phyloP scores from a whole-genome alignment of 2,888 invertebrate genomes.

The Pteria penguin region DNA sequence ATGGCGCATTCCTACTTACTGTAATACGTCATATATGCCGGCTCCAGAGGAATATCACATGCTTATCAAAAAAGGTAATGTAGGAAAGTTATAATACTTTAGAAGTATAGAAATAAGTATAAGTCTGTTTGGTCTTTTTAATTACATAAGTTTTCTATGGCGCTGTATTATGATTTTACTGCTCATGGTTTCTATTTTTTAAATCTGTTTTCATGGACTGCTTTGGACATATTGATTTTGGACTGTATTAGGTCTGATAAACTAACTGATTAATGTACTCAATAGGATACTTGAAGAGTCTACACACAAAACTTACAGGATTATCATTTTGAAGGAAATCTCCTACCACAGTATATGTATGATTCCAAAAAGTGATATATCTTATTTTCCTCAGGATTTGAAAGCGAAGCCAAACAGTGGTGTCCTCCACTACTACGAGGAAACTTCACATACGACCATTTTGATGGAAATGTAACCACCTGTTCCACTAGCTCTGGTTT shows the following conservation, averaged over 20 bases:
- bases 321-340: too few relatives aligned
- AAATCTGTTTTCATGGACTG: too few relatives aligned
- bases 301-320: too few relatives aligned
- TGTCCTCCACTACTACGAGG: slow-evolving; percentile 14
- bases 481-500: slow-evolving; percentile 6
- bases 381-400: slow-evolving; percentile 3
- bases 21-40: not conserved
- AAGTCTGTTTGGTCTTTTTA: too few relatives aligned
- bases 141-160: not conserved
- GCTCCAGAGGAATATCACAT: slow-evolving; percentile 13
- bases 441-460: slow-evolving; percentile 19
- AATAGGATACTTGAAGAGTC: too few relatives aligned
- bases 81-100: not conserved
- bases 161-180: not conserved
- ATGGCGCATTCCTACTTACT: slow-evolving; percentile 6
- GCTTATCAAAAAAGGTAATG: slow-evolving; percentile 14
- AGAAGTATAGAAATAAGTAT: too few relatives aligned
- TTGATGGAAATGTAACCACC: slow-evolving; percentile 2
- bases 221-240: too few relatives aligned
- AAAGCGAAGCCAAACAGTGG: slow-evolving; percentile 12
- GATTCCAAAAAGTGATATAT: too few relatives aligned
- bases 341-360: too few relatives aligned
- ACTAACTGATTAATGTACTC: too few relatives aligned
- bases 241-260: too few relatives aligned
- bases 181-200: too few relatives aligned